Percentiles rank a stretch among this genome's conserved stretches.
phyloP scores from a whole-genome alignment of 2,113 vertebrate species.

The Rhadina sibilatrix region DNA sequence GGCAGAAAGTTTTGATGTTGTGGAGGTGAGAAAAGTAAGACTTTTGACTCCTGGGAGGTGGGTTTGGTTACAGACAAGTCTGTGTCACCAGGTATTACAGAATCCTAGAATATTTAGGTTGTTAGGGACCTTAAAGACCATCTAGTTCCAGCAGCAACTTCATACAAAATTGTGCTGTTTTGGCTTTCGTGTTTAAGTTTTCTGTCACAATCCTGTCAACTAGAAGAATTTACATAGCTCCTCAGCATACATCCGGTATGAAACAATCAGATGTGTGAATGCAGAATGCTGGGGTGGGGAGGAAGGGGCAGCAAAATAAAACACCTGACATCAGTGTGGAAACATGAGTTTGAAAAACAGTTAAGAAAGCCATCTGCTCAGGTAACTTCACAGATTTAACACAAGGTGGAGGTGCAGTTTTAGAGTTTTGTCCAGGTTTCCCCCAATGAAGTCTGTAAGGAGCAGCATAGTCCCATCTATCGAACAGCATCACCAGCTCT shows the following conservation, averaged over 20 bases:
- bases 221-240: neutral
- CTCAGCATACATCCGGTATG: fast-evolving
- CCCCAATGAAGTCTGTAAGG: neutral
- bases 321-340: neutral
- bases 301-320: neutral
- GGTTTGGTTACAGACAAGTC: neutral
- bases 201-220: neutral
- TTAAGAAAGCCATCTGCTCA: neutral
- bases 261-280: neutral
- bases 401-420: neutral
- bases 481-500: neutral
- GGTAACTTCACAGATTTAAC: neutral
- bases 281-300: neutral
- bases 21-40: neutral
- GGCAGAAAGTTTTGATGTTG: neutral
- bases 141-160: neutral
- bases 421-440: neutral
- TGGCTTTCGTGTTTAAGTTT: neutral
- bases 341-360: neutral
- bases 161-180: neutral
- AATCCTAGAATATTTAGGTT: neutral
- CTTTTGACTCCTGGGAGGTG: neutral
- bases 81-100: neutral
- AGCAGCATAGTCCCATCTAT: neutral
- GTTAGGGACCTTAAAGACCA: neutral